A percentile compares a stretch with the other conserved stretches of the same genome.
Conservation (phyloP, 2,797 vertebrate genomes). For the Hybognathus amarus region DNA sequence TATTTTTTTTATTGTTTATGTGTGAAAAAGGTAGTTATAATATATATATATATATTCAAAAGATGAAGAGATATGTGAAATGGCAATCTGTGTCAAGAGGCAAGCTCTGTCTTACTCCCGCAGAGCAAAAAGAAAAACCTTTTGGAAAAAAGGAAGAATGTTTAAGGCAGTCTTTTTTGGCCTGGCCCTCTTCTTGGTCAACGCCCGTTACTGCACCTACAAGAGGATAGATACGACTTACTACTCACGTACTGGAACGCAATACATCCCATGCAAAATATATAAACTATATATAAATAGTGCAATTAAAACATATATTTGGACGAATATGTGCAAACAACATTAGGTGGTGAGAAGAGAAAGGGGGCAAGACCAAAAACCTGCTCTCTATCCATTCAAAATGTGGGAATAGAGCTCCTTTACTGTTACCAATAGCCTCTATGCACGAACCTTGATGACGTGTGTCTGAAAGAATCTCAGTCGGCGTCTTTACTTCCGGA, state of each 20-base stretch:
- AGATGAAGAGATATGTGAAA: slow-evolving; percentile 53
- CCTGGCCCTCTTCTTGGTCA: slow-evolving; percentile 74
- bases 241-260: slow-evolving; percentile 76
- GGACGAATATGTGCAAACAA: slow-evolving; percentile 55
- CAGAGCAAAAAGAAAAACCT: slow-evolving; percentile 62
- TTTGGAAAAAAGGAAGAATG: slow-evolving; percentile 58
- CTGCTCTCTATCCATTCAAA: slow-evolving; percentile 6
- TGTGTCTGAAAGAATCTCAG: no score
- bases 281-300: slow-evolving; percentile 37
- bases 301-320: slow-evolving; percentile 39
- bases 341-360: slow-evolving; percentile 57
- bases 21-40: slow-evolving; percentile 44
- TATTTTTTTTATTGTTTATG: slow-evolving; percentile 49
- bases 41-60: slow-evolving; percentile 40
- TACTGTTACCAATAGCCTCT: background rate
- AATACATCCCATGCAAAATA: slow-evolving; percentile 80
- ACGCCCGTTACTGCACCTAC: slow-evolving; percentile 80
- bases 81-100: slow-evolving; percentile 67
- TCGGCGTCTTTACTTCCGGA: no score
- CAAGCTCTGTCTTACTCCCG: slow-evolving; percentile 65
- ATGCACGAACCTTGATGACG: no score
- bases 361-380: slow-evolving; percentile 59
- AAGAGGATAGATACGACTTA: slow-evolving; percentile 84
- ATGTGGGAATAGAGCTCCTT: background rate
- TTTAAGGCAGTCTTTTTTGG: slow-evolving; percentile 83